phyloP scores from a whole-genome alignment of 1,140 invertebrate species.

The Zelostemma sp. region DNA sequence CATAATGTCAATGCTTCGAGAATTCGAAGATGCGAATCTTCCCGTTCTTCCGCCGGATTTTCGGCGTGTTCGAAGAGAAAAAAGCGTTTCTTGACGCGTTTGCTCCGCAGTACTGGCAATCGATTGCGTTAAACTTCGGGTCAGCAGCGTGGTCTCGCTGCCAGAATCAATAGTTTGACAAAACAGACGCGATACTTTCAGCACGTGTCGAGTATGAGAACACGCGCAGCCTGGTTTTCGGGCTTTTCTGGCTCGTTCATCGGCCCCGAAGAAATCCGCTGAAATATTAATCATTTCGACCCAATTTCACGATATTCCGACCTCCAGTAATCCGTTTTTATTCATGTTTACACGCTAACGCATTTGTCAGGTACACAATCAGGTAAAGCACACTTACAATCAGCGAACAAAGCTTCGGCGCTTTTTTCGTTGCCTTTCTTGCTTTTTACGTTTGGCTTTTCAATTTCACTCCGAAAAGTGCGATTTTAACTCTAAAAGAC shows the following conservation, averaged over 20 bases:
- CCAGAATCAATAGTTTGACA: constrained; percentile 45
- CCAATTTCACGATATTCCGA: no score
- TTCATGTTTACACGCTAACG: constrained; percentile 16
- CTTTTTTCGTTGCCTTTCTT: constrained; percentile 4
- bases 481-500: not conserved
- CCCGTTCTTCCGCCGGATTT: no score
- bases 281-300: no score
- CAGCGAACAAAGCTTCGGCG: constrained; percentile 1
- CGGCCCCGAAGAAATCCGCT: no score
- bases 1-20: constrained; percentile 26
- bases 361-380: constrained; percentile 45
- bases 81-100: constrained; percentile 19
- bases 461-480: not conserved
- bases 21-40: no score
- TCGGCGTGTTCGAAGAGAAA: no score
- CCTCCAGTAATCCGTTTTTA: not conserved
- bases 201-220: constrained; percentile 12
- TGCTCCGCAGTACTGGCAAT: constrained; percentile 30
- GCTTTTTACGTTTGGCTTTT: not conserved
- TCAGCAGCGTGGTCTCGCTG: constrained; percentile 19
- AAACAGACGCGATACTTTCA: constrained; percentile 17
- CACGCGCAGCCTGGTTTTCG: no score
- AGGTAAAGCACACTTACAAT: constrained; percentile 37
- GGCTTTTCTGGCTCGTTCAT: no score
- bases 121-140: constrained; percentile 38